Percentiles rank a stretch among this genome's conserved stretches.
Evolutionary conservation across 2,113 vertebrate genomes (phyloP).

Genomic region (Ifrita kowaldi): DNA sequence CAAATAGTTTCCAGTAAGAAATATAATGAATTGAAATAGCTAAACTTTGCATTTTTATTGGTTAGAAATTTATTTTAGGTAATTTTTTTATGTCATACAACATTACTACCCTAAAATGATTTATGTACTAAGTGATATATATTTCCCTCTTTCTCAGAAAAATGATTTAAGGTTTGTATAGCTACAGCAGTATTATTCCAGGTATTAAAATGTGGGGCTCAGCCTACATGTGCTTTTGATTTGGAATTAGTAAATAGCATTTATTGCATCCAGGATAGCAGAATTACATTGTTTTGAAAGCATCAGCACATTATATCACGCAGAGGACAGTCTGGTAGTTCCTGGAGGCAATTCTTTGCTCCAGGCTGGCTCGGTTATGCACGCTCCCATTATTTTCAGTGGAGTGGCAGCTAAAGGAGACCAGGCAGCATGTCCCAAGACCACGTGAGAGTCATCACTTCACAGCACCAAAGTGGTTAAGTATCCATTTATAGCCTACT

Average conservation of each 20-base stretch:
- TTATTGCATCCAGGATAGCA: neutral
- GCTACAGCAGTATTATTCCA: neutral
- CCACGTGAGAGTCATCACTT: slow-evolving; percentile 22
- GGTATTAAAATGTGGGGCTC: neutral
- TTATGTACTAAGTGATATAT: neutral
- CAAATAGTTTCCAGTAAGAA: neutral
- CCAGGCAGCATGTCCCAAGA: neutral
- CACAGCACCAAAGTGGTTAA: slow-evolving; percentile 16
- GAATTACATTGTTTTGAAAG: neutral
- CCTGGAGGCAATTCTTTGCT: neutral
- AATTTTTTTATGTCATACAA: neutral
- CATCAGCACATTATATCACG: neutral
- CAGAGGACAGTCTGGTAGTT: neutral
- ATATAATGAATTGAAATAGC: neutral
- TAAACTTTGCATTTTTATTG: neutral
- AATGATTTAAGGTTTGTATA: neutral
- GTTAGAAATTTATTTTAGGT: neutral
- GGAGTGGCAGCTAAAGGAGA: neutral
- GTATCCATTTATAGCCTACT: slow-evolving; percentile 40
- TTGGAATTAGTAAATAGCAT: neutral
- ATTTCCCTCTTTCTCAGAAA: neutral
- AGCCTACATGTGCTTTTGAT: neutral
- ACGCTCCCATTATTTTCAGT: neutral
- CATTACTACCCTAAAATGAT: neutral
- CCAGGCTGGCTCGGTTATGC: neutral